A percentile compares a stretch with the other conserved stretches of the same genome.
phyloP scores from a whole-genome alignment of 1,140 invertebrate genomes.

The Lethrus apterus region DNA sequence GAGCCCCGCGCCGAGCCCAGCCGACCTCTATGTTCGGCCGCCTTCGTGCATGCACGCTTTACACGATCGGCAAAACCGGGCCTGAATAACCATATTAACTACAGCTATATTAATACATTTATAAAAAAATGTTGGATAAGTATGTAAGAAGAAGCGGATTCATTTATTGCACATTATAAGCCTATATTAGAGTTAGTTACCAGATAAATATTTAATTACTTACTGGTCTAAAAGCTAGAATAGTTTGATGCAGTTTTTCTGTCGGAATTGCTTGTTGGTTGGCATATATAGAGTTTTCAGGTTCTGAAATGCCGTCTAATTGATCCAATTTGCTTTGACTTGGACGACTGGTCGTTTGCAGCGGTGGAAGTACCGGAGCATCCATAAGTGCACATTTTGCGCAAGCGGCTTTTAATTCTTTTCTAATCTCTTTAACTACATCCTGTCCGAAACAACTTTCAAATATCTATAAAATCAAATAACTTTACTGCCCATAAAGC shows the following conservation, averaged over 20 bases:
- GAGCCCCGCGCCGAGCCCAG: too few relatives aligned
- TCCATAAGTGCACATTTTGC: conserved; percentile 49
- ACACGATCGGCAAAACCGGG: too few relatives aligned
- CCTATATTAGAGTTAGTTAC: too few relatives aligned
- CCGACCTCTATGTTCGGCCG: too few relatives aligned
- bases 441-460: conserved; percentile 59
- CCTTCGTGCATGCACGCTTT: too few relatives aligned
- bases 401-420: conserved; percentile 57
- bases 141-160: too few relatives aligned
- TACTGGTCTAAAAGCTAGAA: conserved; percentile 41
- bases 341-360: conserved; percentile 19
- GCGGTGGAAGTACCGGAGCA: conserved; percentile 34
- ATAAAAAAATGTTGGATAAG: too few relatives aligned
- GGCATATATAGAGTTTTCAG: conserved; percentile 26
- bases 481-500: background rate
- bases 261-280: conserved; percentile 38
- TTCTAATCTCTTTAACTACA: conserved; percentile 56
- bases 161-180: too few relatives aligned
- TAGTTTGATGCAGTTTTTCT: conserved; percentile 46
- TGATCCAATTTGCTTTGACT: conserved; percentile 26
- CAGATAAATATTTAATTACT: conserved; percentile 16
- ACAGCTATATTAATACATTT: too few relatives aligned
- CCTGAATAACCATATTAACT: too few relatives aligned
- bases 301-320: conserved; percentile 29
- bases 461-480: conserved; percentile 46